Evolutionary conservation across 1,140 invertebrate genomes (phyloP).

Genomic region (Batillaria attramentaria): DNA sequence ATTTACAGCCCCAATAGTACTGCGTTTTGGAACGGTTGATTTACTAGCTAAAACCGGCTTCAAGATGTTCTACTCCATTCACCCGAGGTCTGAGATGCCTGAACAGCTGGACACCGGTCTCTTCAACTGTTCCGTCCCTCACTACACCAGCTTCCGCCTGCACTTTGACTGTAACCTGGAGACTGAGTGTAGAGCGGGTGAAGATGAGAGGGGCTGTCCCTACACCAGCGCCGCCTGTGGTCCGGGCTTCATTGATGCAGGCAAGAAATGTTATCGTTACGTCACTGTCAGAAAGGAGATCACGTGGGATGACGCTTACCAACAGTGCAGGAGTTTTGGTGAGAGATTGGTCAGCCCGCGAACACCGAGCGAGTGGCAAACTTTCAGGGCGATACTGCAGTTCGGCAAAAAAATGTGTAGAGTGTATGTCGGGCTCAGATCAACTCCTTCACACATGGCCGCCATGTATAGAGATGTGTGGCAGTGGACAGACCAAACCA

Average conservation of each 20-base stretch:
- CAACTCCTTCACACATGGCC: background rate
- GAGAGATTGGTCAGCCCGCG: background rate
- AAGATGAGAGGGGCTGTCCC: background rate
- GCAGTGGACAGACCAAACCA: background rate
- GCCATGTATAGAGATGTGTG: constrained; percentile 1
- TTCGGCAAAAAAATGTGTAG: background rate
- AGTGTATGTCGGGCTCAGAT: background rate
- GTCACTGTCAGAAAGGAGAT: background rate
- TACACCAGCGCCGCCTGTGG: background rate
- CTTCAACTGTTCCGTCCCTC: background rate
- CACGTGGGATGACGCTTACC: background rate
- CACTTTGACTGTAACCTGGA: background rate
- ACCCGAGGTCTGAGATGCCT: background rate
- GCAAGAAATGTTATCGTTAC: background rate
- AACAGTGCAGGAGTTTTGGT: background rate
- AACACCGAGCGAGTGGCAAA: background rate
- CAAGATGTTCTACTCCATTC: background rate
- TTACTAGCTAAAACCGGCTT: too few species aligned
- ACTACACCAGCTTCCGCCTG: background rate
- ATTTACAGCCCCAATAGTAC: too few species aligned
- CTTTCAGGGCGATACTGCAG: background rate
- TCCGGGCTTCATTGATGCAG: background rate
- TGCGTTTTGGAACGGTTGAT: too few species aligned
- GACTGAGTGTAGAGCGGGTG: background rate
- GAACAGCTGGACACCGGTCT: background rate